Conservation (phyloP, 2,113 vertebrate species). For the Scytalopus superciliaris region DNA sequence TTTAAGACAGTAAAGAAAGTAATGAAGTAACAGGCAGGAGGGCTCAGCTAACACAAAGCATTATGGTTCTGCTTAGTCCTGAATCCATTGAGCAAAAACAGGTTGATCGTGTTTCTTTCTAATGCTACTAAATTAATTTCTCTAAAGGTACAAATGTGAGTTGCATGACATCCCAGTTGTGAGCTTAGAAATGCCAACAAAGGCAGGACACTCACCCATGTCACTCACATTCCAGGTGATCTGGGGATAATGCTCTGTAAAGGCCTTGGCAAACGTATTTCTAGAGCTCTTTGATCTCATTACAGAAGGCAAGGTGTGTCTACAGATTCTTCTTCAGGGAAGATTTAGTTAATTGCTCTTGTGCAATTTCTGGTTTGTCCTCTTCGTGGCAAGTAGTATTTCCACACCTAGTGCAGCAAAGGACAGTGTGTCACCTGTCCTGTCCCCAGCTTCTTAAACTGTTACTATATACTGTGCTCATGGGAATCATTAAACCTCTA, state of each 20-base stretch:
- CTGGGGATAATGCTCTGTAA: slow-evolving; percentile 9
- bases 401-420: slow-evolving; percentile 7
- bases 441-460: not conserved
- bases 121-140: not conserved
- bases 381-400: not conserved
- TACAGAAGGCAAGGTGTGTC: slow-evolving; percentile 41
- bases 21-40: not conserved
- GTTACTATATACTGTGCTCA: not conserved
- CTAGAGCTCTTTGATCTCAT: slow-evolving; percentile 38
- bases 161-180: not conserved
- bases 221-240: slow-evolving; percentile 24
- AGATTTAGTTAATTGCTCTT: slow-evolving; percentile 41
- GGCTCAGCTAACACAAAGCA: not conserved
- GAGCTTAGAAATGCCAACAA: not conserved
- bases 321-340: slow-evolving; percentile 1
- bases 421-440: not conserved
- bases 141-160: not conserved
- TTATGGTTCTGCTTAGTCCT: not conserved
- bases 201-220: not conserved
- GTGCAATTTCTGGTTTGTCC: slow-evolving; percentile 18
- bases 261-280: not conserved
- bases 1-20: not conserved
- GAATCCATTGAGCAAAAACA: not conserved
- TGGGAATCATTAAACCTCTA: not conserved
- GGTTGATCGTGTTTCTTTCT: not conserved